Base-by-base conservation (phyloP, 2,888 invertebrate species). In the Vesta saturnalis region DNA sequence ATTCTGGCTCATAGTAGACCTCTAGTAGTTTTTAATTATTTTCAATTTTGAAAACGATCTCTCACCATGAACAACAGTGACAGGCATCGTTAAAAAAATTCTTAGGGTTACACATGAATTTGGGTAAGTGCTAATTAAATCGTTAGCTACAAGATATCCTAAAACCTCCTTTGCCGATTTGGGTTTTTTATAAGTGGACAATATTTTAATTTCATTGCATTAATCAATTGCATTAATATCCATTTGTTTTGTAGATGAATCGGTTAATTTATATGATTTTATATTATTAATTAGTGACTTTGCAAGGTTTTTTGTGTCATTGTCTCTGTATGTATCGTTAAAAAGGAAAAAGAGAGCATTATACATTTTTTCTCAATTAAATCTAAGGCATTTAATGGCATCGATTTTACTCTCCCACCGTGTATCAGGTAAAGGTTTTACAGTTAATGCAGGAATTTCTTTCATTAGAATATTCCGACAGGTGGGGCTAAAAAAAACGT, bases 11-110 rank as follows among this genome's bases (percentile, higher is more conserved):
- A 55, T 55, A 47, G 47, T 12, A n/a, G n/a, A n/a, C n/a, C n/a
- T n/a, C n/a, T n/a, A n/a, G n/a, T n/a, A n/a, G n/a, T n/a, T n/a
- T n/a, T 30, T 30, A 6, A 30, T 30, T 6, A 30, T 5, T 10
- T 30, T 30, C 10, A 30, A 30, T 30, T 30, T 30, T 30, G 30
- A 30, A 30, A 30, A 30, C 10, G 30, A 30, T 30, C 30, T 5
- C 30, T 16, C 16, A 15, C 49, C 14, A 49, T 49, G 16, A 18
- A 15, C 49, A 18, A 49, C 49, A 49, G 16, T 49, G 16, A 49
- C 49, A 4, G 16, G 14, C 49, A 55, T 55, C 12, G 22, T 55
- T 55, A 21, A 55, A 55, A 55, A 55, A 22, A 55, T 55, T 6
- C 55, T 18, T 23, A 55, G 23, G 4, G 21, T 21, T 22, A 55